Evolutionary conservation across 2,888 invertebrate species (phyloP).

Genomic region (Hyles lineata): DNA sequence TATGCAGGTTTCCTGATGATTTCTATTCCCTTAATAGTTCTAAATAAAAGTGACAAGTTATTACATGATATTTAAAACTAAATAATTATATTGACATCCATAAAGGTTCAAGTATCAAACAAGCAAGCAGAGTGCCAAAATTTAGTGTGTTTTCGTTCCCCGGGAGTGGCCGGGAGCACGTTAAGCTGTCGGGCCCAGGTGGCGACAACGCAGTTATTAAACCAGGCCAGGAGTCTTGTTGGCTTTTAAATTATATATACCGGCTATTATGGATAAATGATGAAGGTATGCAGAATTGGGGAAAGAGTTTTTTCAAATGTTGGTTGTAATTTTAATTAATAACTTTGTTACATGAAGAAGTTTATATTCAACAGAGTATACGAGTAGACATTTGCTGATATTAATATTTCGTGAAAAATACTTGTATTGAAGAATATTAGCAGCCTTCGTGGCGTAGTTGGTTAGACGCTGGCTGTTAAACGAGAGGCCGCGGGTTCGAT

Average conservation of each 20-base stretch:
- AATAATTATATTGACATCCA: background rate
- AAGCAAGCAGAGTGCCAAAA: background rate
- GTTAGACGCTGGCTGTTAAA: no score
- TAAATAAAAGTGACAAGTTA: no score
- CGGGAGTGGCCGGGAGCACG: background rate
- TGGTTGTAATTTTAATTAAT: no score
- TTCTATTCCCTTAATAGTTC: no score
- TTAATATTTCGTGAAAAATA: no score
- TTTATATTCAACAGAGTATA: no score
- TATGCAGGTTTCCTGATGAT: no score
- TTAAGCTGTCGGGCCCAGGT: slow-evolving; percentile 1
- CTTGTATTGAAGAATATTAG: no score
- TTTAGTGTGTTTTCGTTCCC: background rate
- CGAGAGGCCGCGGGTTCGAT: no score
- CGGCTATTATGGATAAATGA: background rate
- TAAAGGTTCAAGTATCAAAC: background rate
- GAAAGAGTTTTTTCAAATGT: background rate
- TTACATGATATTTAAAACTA: background rate
- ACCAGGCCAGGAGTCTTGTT: slow-evolving; percentile 1
- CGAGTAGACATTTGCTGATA: no score
- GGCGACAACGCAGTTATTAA: background rate
- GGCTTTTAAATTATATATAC: background rate
- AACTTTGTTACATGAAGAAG: no score
- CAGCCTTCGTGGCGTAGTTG: no score
- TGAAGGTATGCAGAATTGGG: background rate